Base-by-base conservation (phyloP, 1,140 invertebrate genomes). In the Anastrepha ludens region DNA sequence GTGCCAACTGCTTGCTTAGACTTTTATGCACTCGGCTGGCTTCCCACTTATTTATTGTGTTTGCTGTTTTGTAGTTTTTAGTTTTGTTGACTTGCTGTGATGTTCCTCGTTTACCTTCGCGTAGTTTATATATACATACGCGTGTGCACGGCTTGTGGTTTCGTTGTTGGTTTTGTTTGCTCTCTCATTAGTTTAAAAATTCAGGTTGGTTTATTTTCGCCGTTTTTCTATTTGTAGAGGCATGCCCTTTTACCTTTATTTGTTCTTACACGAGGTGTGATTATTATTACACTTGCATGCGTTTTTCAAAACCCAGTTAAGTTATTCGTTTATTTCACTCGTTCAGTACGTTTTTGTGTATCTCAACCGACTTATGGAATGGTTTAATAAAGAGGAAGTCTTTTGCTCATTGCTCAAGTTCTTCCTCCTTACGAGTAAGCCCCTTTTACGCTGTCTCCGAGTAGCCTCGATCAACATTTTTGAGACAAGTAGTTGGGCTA, bases 171-270 rank as follows among this genome's bases (percentile, higher is more conserved):
- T n/a, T 41, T 74, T 74, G 39, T 74, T 74, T 74, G 17, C 41
- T 17, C 67, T 47, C 67, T 74, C 41, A 74, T 74, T 74, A 74
- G 4, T 47, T 74, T 74, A 29, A 67, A 67, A 41, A 29, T 29
- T 67, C 65, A 0, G 39, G 29, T 67, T 67, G 65, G 7, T 20
- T 29, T 20, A 67, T 9, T 41, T 9, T 67, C 20, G 20, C 11
- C 0, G 9, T 67, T 5, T 8, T 39, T 67, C 13, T 41, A 67
- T 67, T 67, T 67, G 4, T 41, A 67, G 29, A 2, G 2, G 4
- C 65, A 39, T 15, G 17, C 15, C 11, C 0, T 29, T 67, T 6
- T 41, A 8, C 64, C 11, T 8, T 58, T 58, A 20, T 20, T 41
- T 41, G 13, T 39, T 39, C 39, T 41, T 67, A 11, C 20, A 13